Conservation (phyloP, 2,113 vertebrate genomes). For the Rhabdornis inornatus region DNA sequence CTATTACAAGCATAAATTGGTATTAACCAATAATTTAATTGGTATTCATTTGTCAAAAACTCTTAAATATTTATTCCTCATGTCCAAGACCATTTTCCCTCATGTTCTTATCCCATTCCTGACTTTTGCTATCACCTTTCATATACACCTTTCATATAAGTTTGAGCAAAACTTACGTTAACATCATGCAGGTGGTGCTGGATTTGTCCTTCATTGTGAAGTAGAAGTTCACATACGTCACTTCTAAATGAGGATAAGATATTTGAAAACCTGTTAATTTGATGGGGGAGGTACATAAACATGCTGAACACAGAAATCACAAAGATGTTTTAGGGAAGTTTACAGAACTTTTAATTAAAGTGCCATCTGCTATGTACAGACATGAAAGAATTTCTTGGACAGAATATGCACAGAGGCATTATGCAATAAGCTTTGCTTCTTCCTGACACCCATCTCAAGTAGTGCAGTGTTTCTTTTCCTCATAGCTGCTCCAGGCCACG, state of each 20-base stretch:
- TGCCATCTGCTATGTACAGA: constrained; percentile 12
- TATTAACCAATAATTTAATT: background rate
- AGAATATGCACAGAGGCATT: background rate
- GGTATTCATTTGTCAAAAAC: background rate
- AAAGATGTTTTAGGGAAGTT: constrained; percentile 2
- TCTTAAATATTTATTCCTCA: background rate
- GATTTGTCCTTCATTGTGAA: background rate
- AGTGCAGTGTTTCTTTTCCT: background rate
- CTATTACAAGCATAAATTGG: background rate
- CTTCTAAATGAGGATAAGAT: background rate
- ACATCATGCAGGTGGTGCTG: background rate
- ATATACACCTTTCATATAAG: background rate
- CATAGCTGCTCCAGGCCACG: background rate
- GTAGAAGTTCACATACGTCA: background rate
- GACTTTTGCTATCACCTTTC: background rate
- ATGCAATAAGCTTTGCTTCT: background rate
- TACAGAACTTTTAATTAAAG: constrained; percentile 33
- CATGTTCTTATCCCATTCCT: background rate
- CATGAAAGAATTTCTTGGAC: background rate
- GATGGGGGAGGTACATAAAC: background rate
- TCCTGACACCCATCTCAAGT: background rate
- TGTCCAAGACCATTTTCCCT: background rate
- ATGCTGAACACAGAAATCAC: background rate
- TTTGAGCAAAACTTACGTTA: background rate
- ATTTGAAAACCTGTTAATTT: constrained; percentile 27